These are phyloP conservation scores for Drosophila pseudoobscura DNA, from an alignment of 1,140 invertebrate genomes.

Conservation along the genomic window DNA sequence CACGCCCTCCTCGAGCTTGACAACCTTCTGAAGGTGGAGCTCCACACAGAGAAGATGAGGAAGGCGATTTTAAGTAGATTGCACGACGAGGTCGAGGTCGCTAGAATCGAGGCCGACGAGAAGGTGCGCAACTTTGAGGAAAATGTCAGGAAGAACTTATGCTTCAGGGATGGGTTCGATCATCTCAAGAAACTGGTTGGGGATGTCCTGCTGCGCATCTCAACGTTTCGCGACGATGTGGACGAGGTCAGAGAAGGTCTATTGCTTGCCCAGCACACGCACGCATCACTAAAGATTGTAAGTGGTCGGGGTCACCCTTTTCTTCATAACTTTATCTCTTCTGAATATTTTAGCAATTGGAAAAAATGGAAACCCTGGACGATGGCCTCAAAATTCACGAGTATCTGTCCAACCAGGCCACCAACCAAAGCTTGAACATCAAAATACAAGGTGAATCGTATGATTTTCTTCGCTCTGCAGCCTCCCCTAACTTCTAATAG, in stretches of 20 bases:
- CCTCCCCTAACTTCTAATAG: too few species aligned
- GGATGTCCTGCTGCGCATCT: conserved; percentile 7
- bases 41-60: not conserved
- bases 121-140: conserved; percentile 1
- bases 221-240: conserved; percentile 14
- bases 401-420: conserved; percentile 21
- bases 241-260: conserved; percentile 13
- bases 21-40: not conserved
- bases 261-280: conserved; percentile 22
- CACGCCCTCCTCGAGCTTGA: conserved; percentile 18
- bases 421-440: not conserved
- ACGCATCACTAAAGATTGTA: conserved; percentile 19
- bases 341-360: conserved; percentile 10
- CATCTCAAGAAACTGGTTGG: conserved; percentile 1
- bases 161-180: not conserved
- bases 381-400: conserved; percentile 26
- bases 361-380: conserved; percentile 25
- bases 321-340: not conserved
- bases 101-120: rapidly evolving
- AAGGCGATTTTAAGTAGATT: not conserved
- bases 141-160: conserved; percentile 5
- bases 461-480: too few species aligned
- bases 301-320: not conserved
- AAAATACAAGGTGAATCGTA: conserved; percentile 34
- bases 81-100: not conserved